phyloP scores from a whole-genome alignment of 2,888 invertebrate species.

The Nomada goodeniana region DNA sequence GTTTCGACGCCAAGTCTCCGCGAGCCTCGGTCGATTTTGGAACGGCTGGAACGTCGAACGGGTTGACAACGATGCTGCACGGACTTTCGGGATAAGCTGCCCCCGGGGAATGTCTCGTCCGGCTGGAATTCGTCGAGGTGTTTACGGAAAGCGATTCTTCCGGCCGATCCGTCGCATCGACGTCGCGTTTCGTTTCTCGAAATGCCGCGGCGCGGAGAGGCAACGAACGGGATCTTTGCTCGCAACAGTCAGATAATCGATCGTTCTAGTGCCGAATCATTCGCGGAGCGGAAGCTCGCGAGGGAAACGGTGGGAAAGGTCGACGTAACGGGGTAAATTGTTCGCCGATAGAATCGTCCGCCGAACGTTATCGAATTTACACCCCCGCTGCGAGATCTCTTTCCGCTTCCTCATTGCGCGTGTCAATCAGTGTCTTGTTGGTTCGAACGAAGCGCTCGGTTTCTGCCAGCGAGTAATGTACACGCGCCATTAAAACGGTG shows the following conservation, averaged over 20 bases:
- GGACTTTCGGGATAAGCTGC: neutral
- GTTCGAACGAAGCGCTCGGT: neutral
- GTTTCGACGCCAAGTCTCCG: neutral
- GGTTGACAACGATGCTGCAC: neutral
- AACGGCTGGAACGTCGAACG: neutral
- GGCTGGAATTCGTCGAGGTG: neutral
- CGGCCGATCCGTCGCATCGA: too few species aligned
- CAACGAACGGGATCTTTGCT: neutral
- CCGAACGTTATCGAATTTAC: constrained; percentile 21
- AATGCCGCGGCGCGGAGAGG: neutral
- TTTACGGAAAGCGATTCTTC: too few species aligned
- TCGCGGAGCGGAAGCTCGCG: neutral
- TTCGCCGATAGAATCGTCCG: constrained; percentile 14
- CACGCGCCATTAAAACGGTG: neutral
- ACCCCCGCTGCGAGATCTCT: neutral
- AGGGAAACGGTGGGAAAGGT: constrained; percentile 2
- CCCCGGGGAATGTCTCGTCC: neutral
- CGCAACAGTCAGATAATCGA: neutral
- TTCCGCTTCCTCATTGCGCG: neutral
- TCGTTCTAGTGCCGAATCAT: neutral
- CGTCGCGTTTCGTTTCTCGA: neutral
- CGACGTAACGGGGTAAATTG: constrained; percentile 25
- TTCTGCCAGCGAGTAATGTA: neutral
- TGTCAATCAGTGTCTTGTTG: neutral
- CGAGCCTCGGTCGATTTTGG: neutral